Percentiles rank a stretch among this genome's conserved stretches.
Conservation (phyloP, 2,797 vertebrate genomes). For the Premnoplex brunnescens region DNA sequence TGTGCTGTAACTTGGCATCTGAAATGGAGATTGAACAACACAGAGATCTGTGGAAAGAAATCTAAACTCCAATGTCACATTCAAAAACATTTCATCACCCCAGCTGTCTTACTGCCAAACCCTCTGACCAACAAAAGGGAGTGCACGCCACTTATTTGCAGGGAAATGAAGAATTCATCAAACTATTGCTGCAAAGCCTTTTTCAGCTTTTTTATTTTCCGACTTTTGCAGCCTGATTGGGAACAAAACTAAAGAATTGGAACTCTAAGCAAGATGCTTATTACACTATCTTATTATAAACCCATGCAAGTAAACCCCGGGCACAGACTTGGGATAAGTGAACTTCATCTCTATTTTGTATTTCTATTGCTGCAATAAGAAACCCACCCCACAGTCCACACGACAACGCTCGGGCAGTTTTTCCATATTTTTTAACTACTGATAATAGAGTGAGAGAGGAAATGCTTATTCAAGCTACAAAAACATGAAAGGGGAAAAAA, state of each 20-base stretch:
- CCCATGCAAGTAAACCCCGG: not conserved
- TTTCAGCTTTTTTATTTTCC: not conserved
- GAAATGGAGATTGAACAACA: not conserved
- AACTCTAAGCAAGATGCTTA: not conserved
- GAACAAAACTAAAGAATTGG: too few species aligned
- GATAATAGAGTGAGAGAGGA: not conserved
- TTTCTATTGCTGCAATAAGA: not conserved
- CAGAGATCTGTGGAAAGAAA: not conserved
- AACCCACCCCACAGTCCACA: not conserved
- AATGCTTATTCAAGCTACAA: not conserved
- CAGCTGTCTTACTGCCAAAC: not conserved
- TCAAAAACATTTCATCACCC: not conserved
- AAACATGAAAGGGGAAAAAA: not conserved
- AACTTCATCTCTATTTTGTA: not conserved
- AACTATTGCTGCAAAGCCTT: not conserved
- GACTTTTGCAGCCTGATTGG: not conserved
- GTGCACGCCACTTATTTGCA: not conserved
- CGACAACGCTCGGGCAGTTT: not conserved
- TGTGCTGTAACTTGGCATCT: not conserved
- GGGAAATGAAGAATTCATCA: not conserved
- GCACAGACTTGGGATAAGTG: not conserved
- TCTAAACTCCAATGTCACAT: not conserved
- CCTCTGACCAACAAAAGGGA: not conserved
- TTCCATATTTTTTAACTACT: not conserved
- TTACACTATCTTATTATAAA: not conserved